Evolutionary conservation across 1,140 invertebrate genomes (phyloP).

Genomic region (Acromyrmex echinatior): DNA sequence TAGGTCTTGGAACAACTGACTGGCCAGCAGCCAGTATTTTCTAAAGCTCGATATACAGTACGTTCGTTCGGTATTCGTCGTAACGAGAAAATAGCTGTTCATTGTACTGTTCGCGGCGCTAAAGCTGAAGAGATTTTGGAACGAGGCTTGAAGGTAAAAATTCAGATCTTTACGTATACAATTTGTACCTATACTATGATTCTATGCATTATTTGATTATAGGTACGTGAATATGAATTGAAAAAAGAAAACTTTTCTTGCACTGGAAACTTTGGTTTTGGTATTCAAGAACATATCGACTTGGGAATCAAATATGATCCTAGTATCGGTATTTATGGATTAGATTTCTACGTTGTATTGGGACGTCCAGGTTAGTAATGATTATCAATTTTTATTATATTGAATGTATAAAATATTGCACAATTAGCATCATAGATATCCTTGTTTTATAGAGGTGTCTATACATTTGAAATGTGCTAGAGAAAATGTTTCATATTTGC

Average conservation of each 20-base stretch:
- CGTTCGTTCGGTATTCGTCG: slow-evolving; percentile 99
- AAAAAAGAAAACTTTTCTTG: slow-evolving; percentile 99
- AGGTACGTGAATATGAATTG: slow-evolving; percentile 99
- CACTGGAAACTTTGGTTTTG: slow-evolving; percentile 99
- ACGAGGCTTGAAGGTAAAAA: slow-evolving; percentile 96
- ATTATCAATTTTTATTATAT: too few species aligned
- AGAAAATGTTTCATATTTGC: slow-evolving; percentile 86
- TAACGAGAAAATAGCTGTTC: slow-evolving; percentile 99
- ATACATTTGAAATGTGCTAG: slow-evolving; percentile 84
- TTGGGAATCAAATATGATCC: slow-evolving; percentile 99
- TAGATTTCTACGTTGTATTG: slow-evolving; percentile 99
- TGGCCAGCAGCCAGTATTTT: slow-evolving; percentile 99
- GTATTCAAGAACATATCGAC: slow-evolving; percentile 99
- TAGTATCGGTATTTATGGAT: slow-evolving; percentile 99
- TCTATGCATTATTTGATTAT: slow-evolving; percentile 69
- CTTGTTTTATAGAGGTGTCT: slow-evolving; percentile 70
- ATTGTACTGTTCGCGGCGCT: slow-evolving; percentile 99
- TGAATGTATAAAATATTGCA: neutral
- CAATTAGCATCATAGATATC: slow-evolving; percentile 67
- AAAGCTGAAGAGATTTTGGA: slow-evolving; percentile 99
- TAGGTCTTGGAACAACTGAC: slow-evolving; percentile 99
- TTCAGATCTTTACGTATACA: neutral
- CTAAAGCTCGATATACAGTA: slow-evolving; percentile 99
- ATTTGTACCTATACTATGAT: neutral
- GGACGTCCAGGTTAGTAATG: slow-evolving; percentile 93